Evolutionary conservation across 1,140 invertebrate species (phyloP), one percentile per base, ranked within the genome.

Genomic region (Nasonia longicornis): DNA sequence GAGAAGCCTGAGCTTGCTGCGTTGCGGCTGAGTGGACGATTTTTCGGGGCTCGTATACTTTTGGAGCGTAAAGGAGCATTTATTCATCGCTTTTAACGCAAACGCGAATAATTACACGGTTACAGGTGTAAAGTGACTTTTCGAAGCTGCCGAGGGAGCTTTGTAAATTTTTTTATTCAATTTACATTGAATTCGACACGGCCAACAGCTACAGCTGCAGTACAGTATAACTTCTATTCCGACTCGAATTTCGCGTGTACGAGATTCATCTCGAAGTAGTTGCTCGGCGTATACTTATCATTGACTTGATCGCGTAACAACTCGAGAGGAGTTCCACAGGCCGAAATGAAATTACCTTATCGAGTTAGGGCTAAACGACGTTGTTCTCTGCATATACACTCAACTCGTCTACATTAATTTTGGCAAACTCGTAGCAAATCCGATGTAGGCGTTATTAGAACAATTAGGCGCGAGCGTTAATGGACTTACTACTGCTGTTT

Each of bases 331-430:
- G 45, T 74, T 74, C 72, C 52, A 2, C 26, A 26, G 26, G 58
- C 22, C 16, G 20, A 63, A 74, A 74, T 74, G 11, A 31, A 58
- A 74, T 74, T 74, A 63, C 11, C 48, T 74, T 74, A 74, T 74
- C 72, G 58, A 74, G 48, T 74, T 74, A 74, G 8, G 26, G 48
- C 8, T 74, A 63, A 74, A 42, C 29, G 45, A 20, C 72, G 48
- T 74, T 74, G 72, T 74, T 74, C 72, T 74, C 26, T 26, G 72
- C 45, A 48, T 26, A 58, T 58, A 58, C 38, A 72, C 29, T 58
- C 72, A 26, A 63, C 48, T 74, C 72, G 63, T 74, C 71, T 72
- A 72, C 71, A 42, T 74, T 74, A 74, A 74, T 74, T 74, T 74
- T 58, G 16, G 45, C 72, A 58, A 74, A 74, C 72, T 74, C 63